phyloP scores from a whole-genome alignment of 2,888 invertebrate genomes.

The Cheilosia urbana region DNA sequence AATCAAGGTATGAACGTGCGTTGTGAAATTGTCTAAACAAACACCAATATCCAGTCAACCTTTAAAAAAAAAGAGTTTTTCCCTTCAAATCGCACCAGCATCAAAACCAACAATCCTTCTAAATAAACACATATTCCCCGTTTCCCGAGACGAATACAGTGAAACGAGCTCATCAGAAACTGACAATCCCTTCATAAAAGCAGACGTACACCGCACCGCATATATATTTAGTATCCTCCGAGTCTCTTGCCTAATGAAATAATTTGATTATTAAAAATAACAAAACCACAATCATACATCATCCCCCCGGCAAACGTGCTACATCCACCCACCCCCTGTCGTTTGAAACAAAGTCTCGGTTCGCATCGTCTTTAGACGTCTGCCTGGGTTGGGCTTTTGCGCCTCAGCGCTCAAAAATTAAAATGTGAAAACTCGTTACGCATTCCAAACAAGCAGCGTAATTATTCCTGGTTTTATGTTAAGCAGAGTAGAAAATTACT shows the following conservation, averaged over 20 bases:
- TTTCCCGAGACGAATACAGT: neutral
- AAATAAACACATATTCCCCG: neutral
- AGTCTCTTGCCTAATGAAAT: slow-evolving; percentile 50
- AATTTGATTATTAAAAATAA: slow-evolving; percentile 69
- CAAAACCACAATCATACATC: slow-evolving; percentile 56
- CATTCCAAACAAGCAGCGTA: slow-evolving; percentile 68
- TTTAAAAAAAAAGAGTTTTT: no score
- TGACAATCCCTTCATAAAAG: neutral
- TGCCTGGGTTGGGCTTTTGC: neutral
- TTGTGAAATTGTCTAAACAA: no score
- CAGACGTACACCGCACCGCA: neutral
- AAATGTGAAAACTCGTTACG: slow-evolving; percentile 70
- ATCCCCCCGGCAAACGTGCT: neutral
- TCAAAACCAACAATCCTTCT: neutral
- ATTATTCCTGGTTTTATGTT: slow-evolving; percentile 68
- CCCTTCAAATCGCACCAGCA: neutral
- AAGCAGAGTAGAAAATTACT: slow-evolving; percentile 72
- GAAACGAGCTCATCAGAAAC: neutral
- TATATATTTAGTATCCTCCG: neutral
- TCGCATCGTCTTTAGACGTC: neutral
- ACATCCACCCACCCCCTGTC: slow-evolving; percentile 31
- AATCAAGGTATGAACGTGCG: no score
- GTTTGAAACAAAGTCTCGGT: slow-evolving; percentile 10
- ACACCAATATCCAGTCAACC: no score
- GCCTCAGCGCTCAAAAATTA: slow-evolving; percentile 63